A percentile compares a stretch with the other conserved stretches of the same genome.
phyloP scores from a whole-genome alignment of 2,113 vertebrate genomes.

The Seriola quinqueradiata region DNA sequence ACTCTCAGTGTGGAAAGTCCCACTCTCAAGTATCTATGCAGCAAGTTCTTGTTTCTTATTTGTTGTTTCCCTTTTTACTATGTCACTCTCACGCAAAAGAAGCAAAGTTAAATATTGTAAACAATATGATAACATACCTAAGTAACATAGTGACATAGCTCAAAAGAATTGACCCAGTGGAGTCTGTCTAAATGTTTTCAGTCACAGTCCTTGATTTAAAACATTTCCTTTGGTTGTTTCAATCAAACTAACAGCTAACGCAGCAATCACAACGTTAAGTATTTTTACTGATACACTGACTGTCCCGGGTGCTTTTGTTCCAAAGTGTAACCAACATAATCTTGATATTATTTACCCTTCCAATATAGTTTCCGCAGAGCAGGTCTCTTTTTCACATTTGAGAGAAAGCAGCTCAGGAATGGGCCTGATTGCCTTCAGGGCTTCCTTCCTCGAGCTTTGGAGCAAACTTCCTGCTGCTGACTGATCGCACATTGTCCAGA shows the following conservation, averaged over 20 bases:
- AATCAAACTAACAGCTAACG: not conserved
- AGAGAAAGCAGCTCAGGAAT: conserved; percentile 8
- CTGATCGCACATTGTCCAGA: conserved; percentile 18
- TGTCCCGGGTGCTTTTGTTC: not conserved
- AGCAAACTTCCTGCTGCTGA: conserved; percentile 47
- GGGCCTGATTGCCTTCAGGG: conserved; percentile 12
- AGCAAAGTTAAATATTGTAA: too few species aligned
- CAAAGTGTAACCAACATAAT: not conserved
- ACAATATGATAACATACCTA: too few species aligned
- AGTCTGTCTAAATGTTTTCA: too few species aligned
- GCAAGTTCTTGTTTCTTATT: too few species aligned
- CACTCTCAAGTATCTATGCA: too few species aligned
- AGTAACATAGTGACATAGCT: too few species aligned
- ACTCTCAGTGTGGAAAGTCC: too few species aligned
- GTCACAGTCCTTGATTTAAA: too few species aligned
- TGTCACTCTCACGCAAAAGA: too few species aligned
- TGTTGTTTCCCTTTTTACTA: too few species aligned
- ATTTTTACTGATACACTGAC: not conserved
- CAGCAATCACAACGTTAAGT: not conserved
- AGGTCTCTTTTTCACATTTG: not conserved
- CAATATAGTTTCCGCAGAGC: not conserved
- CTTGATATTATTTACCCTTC: not conserved
- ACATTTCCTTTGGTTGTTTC: not conserved
- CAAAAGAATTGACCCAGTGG: too few species aligned
- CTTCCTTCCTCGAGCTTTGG: conserved; percentile 45